These are phyloP conservation scores for Chouioia cunea DNA, from an alignment of 2,888 invertebrate species.

Conservation along the genomic window DNA sequence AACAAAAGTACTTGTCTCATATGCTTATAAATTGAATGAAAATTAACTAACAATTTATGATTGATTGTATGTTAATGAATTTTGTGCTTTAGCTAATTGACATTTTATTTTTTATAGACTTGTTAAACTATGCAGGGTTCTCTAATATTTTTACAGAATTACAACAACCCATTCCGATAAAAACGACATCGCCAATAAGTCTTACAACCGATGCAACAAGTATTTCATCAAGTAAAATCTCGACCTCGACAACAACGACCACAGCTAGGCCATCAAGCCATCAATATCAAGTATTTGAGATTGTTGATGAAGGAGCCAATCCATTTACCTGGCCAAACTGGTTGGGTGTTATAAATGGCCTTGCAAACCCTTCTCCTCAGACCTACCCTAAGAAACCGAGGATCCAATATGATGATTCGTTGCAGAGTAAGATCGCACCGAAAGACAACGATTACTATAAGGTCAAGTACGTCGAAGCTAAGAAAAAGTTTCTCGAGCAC, in stretches of 20 bases:
- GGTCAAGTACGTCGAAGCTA: conserved; percentile 39
- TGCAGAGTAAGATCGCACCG: conserved; percentile 54
- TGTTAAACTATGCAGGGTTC: too few relatives aligned
- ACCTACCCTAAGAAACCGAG: conserved; percentile 48
- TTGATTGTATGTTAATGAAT: too few relatives aligned
- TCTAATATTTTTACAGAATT: conserved; percentile 11
- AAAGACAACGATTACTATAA: conserved; percentile 43
- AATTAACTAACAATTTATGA: too few relatives aligned
- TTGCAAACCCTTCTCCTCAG: conserved; percentile 29
- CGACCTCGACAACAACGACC: background rate
- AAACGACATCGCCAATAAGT: background rate
- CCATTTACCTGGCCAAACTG: conserved; percentile 55
- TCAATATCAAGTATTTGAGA: conserved; percentile 56
- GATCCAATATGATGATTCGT: conserved; percentile 41
- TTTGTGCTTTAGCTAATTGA: too few relatives aligned
- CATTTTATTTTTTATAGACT: too few relatives aligned
- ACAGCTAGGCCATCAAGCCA: background rate
- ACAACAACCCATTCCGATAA: conserved; percentile 6
- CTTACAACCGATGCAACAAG: background rate
- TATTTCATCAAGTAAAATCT: background rate
- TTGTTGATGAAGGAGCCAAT: conserved; percentile 53
- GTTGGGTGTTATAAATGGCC: conserved; percentile 53
- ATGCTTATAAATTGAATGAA: too few relatives aligned
- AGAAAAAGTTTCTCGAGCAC: conserved; percentile 28
- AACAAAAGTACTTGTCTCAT: too few relatives aligned